Base-by-base conservation (phyloP, 2,113 vertebrate species). In the Peromyscus polionotus region DNA sequence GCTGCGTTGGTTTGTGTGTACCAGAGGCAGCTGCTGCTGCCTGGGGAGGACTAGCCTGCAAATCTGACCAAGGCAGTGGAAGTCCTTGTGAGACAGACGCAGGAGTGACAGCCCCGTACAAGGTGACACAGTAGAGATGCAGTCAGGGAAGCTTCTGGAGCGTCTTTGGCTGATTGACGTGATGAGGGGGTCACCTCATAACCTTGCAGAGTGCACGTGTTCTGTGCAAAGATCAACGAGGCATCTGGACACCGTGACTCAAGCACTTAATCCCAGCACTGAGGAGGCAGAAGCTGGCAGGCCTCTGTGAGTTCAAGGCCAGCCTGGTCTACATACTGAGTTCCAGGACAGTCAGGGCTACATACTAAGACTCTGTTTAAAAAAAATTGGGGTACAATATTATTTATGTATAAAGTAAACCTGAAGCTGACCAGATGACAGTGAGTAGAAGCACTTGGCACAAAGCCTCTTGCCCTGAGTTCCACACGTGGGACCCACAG, bases 161-260 rank as follows among this genome's bases (percentile, higher is more conserved):
- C 13, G 5, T 16, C 57, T 36, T 59, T 22, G 33, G 84, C 84
- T 8, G 0, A 9, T 26, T 0, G 42, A 31, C 76, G 24, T 22
- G 1, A 36, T 19, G 0, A 70, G 14, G 4, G 5, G 1, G 1
- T 33, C 3, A 22, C 61, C 12, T 16, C 0, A 5, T 3, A 33
- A 51, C 9, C 0, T 0, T 10, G 10, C n/a, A 31, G 81, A n/a
- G 8, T 5, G 11, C 12, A 45, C 26, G 59, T 67, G 61, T 31
- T 14, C 61, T 45, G 70, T 12, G 42, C 17, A 7, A 65, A 4
- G 24, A 7, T 28, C 42, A 39, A 3, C 0, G 24, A 75, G 81
- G 42, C 33, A 14, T 8, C n/a, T 28, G n/a, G 39, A 24, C 0
- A 0, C 28, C n/a, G 81, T 63, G n/a, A 57, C 1, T 0, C 54